Percentiles rank a stretch among this genome's conserved stretches.
phyloP scores from a whole-genome alignment of 2,888 invertebrate genomes.

The Erebia palarica region DNA sequence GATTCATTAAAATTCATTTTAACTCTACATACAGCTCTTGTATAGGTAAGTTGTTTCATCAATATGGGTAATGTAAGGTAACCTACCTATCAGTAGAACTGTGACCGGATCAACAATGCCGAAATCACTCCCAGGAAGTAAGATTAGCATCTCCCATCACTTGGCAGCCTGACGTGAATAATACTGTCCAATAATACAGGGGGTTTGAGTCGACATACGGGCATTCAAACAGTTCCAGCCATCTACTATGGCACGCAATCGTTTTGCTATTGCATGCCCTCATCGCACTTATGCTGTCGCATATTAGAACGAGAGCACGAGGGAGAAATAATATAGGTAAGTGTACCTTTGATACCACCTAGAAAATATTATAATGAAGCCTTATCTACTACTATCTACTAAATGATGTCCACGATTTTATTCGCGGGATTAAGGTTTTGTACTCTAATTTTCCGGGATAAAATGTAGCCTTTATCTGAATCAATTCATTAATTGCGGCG shows the following conservation, averaged over 20 bases:
- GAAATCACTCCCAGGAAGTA: slow-evolving; percentile 59
- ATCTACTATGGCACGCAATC: slow-evolving; percentile 72
- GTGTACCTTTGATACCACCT: slow-evolving; percentile 6
- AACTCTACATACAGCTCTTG: background rate
- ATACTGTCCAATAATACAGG: slow-evolving; percentile 67
- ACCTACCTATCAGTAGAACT: background rate
- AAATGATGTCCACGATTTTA: too few species aligned
- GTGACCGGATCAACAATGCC: slow-evolving; percentile 38
- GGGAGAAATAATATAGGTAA: slow-evolving; percentile 34
- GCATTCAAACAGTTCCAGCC: slow-evolving; percentile 53
- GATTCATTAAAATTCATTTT: background rate
- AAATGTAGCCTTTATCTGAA: too few species aligned
- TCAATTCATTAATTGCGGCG: too few species aligned
- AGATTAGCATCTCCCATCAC: slow-evolving; percentile 70
- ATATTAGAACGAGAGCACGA: slow-evolving; percentile 9
- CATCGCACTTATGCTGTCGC: slow-evolving; percentile 24
- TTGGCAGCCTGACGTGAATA: slow-evolving; percentile 59
- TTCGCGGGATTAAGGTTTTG: too few species aligned
- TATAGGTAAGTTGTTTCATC: too few species aligned
- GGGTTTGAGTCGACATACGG: slow-evolving; percentile 63
- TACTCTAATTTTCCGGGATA: too few species aligned
- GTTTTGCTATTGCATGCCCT: slow-evolving; percentile 49
- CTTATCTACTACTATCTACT: too few species aligned
- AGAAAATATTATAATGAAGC: too few species aligned
- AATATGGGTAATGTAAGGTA: background rate